Percentiles rank a stretch among this genome's conserved stretches.
phyloP scores from a whole-genome alignment of 2,888 invertebrate species.

The Calliphora vomitoria region DNA sequence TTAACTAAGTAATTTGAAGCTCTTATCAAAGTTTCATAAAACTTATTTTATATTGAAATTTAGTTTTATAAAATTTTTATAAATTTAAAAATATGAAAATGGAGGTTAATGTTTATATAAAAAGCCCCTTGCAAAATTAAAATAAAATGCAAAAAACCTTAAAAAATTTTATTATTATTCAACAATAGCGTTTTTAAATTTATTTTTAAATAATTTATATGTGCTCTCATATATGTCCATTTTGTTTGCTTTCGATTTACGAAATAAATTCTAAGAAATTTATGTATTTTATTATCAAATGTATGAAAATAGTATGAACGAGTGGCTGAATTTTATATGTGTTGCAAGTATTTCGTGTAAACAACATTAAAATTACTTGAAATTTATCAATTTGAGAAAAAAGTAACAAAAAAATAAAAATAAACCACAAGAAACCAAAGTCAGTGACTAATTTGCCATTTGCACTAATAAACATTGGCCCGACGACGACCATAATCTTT shows the following conservation, averaged over 20 bases:
- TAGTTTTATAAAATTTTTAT: too few relatives aligned
- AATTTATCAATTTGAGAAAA: conserved; percentile 52
- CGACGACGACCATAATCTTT: conserved; percentile 52
- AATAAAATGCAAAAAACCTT: too few relatives aligned
- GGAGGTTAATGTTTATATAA: too few relatives aligned
- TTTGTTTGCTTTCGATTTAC: conserved; percentile 42
- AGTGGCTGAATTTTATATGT: conserved; percentile 16
- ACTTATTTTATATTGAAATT: too few relatives aligned
- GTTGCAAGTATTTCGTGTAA: conserved; percentile 57
- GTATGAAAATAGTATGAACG: neutral
- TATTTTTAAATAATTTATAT: conserved; percentile 1
- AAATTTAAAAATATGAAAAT: too few relatives aligned
- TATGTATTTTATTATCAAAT: conserved; percentile 50
- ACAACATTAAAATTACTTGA: conserved; percentile 59
- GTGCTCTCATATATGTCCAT: neutral
- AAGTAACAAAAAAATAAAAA: neutral
- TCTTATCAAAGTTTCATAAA: too few relatives aligned
- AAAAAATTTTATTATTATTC: too few relatives aligned
- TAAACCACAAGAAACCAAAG: conserved; percentile 7
- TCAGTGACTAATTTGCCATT: conserved; percentile 69
- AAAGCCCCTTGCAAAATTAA: too few relatives aligned
- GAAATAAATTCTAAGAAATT: conserved; percentile 64
- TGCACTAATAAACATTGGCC: conserved; percentile 61
- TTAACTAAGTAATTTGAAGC: too few relatives aligned
- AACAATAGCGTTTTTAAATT: neutral